These are phyloP conservation scores for Microcebus griseorufus DNA, from an alignment of 2,113 vertebrate genomes.

Conservation along the genomic window DNA sequence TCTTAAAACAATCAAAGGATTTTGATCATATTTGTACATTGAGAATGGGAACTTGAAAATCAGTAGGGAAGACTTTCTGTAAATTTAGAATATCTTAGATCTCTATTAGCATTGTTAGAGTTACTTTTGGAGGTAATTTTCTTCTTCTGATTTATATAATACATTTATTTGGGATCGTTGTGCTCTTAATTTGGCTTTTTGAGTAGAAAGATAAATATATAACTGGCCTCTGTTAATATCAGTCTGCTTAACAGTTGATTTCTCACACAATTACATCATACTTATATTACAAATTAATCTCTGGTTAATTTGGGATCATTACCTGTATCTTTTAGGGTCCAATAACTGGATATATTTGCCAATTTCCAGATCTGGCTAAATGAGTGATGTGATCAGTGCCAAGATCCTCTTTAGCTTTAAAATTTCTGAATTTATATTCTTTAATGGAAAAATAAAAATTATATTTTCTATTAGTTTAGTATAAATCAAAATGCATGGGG, in stretches of 20 bases:
- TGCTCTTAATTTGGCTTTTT: background rate
- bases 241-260: background rate
- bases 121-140: background rate
- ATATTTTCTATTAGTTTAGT: background rate
- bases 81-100: background rate
- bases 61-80: background rate
- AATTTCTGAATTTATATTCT: background rate
- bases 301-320: background rate
- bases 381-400: background rate
- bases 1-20: slow-evolving; percentile 5
- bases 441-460: slow-evolving; percentile 30
- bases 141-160: background rate
- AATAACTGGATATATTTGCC: background rate
- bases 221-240: background rate
- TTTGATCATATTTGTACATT: background rate
- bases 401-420: background rate
- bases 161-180: background rate
- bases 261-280: background rate
- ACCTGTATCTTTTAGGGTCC: background rate
- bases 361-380: background rate
- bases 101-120: background rate
- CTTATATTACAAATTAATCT: slow-evolving; percentile 10
- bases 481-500: background rate
- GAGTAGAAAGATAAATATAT: background rate
- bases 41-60: background rate